Evolutionary conservation across 2,113 vertebrate genomes (phyloP), one percentile per base, ranked within the genome.

Genomic region (Scartelaos histophorus): DNA sequence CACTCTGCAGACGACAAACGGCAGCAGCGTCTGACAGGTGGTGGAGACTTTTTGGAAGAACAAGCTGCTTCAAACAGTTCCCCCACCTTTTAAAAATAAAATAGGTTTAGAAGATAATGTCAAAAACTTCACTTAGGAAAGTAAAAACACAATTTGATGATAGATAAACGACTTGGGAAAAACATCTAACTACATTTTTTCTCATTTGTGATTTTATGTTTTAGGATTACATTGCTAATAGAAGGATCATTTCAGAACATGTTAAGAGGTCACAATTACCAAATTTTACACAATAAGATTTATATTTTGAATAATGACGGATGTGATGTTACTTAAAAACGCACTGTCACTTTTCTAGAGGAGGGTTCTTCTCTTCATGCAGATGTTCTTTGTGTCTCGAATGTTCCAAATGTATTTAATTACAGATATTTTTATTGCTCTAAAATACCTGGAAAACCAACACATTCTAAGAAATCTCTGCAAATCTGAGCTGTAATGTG

Each of bases 21-120:
- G 81, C 92, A 93, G 73, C 92, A 94, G 7, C 64, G 70, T 16
- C 21, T 80, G 43, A 80, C 17, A 49, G 57, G 29, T 15, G 62
- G 13, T 64, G 25, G 13, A 1, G 38, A 1, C 69, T 70, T 78
- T 45, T 21, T 53, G 45, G 62, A 25, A 17, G 51, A 25, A 29
- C 93, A 93, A 15, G 79, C 13, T 5, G 19, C 65, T 53, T 46
- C 19, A 64, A 86, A 58, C 22, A 75, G 21, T 21, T 70, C 69
- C 25, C 49, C 3, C 19, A 94, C 46, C 93, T 94, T 66, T 34
- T 85, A 29, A 81, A 71, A 65, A 35, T 57, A 38, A 9, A 61
- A 29, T 10, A 34, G 1, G 9, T 29, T 17, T 0, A 13, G 2
- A 34, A 13, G 6, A 15, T 2, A 61, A 64, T 12, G 1, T n/a